Evolutionary conservation across 2,113 vertebrate genomes (phyloP), one percentile per base, ranked within the genome.

Genomic region (Dicaeum eximium): DNA sequence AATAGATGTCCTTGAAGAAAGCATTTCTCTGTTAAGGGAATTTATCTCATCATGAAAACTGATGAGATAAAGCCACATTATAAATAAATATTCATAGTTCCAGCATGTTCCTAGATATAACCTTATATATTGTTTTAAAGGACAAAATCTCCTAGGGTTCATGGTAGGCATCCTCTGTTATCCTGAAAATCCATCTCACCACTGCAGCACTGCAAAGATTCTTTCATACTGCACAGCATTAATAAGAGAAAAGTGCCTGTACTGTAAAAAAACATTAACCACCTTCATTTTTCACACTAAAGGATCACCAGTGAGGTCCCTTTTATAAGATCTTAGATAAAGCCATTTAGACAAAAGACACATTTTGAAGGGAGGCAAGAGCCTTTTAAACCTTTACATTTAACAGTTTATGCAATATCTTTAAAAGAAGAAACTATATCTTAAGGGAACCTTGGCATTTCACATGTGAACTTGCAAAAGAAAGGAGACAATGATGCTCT

Each of bases 21-120:
- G 4, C 24, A 82, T 80, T 86, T 80, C 37, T 86, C 6, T 47
- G 77, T 48, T 92, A 88, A 73, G 75, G 37, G 45, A 72, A 92
- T 66, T 78, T 45, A 38, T 38, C 38, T 38, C 38, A 38, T 38
- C 38, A 38, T 38, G 38, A 12, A 38, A 38, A 71, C 31, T 53
- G 28, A 88, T 40, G 18, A 88, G 69, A 91, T 92, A 73, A 91
- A 87, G 14, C 23, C 38, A 30, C 30, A 64, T 87, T 88, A 66
- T 37, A 90, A 93, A 92, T 95, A 91, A 91, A 94, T 92, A 90
- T 79, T 84, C 37, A 45, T 65, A 44, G 60, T 67, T 80, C 22
- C 47, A 71, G 21, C 79, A 62, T 45, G 72, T 80, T 67, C 42
- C 50, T 87, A 60, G 45, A 45, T 48, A 86, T 15, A 48, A 27